These are phyloP conservation scores for Coecobrya sp. DNA, from an alignment of 2,888 invertebrate genomes.

Conservation along the genomic window DNA sequence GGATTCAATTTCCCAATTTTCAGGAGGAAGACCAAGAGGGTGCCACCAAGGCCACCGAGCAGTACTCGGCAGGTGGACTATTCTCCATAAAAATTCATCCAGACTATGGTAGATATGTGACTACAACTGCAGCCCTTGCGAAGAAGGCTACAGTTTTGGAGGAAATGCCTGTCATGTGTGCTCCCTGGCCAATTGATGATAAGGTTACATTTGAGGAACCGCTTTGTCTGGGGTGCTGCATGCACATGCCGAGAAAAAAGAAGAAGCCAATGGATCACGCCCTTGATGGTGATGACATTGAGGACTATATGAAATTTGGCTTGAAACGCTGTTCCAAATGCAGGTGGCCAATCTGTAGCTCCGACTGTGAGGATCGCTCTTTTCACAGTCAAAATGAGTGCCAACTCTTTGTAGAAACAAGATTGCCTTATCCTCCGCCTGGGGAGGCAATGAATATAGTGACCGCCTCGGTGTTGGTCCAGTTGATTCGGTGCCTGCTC, in stretches of 20 bases:
- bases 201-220: constrained; percentile 87
- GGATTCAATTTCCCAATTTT: not conserved
- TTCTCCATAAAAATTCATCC: constrained; percentile 36
- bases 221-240: constrained; percentile 76
- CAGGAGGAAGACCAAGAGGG: constrained; percentile 55
- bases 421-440: constrained; percentile 78
- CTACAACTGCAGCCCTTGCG: constrained; percentile 15
- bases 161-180: constrained; percentile 66
- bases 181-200: constrained; percentile 74
- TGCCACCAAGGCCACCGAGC: constrained; percentile 23
- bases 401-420: constrained; percentile 73
- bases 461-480: constrained; percentile 71
- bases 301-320: constrained; percentile 28
- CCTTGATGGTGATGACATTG: constrained; percentile 30
- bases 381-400: constrained; percentile 75
- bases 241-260: constrained; percentile 56
- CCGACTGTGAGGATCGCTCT: constrained; percentile 89
- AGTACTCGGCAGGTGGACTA: constrained; percentile 32
- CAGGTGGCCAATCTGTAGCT: constrained; percentile 94
- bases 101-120: constrained; percentile 59
- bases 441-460: constrained; percentile 71
- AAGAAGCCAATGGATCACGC: constrained; percentile 29
- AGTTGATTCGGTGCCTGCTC: constrained; percentile 74
- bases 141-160: constrained; percentile 37
- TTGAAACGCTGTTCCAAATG: constrained; percentile 90